Evolutionary conservation across 2,113 vertebrate species (phyloP).

Genomic region (Syrrhaptes paradoxus): DNA sequence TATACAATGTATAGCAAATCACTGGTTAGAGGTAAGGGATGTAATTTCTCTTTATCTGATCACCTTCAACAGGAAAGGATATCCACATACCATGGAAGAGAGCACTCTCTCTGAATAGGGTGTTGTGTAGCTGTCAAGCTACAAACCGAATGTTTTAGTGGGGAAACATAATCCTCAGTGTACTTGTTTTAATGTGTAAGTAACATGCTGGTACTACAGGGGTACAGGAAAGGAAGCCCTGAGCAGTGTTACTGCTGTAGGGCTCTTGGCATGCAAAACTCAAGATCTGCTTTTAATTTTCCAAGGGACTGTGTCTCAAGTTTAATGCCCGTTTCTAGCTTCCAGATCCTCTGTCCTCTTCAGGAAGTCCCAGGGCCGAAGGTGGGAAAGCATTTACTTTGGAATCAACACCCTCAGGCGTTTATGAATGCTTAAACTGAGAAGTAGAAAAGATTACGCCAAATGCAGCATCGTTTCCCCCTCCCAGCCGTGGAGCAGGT

Average conservation of each 20-base stretch:
- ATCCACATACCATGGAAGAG: not conserved
- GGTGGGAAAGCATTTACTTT: slow-evolving; percentile 41
- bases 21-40: slow-evolving; percentile 31
- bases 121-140: not conserved
- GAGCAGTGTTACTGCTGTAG: not conserved
- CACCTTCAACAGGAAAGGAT: not conserved
- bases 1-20: slow-evolving; percentile 53
- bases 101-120: not conserved
- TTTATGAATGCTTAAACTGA: slow-evolving; percentile 4
- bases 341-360: not conserved
- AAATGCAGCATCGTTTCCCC: not conserved
- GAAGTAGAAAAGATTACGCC: not conserved
- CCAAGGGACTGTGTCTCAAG: not conserved
- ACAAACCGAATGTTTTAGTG: not conserved
- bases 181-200: not conserved
- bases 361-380: not conserved
- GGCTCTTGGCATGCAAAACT: not conserved
- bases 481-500: not conserved
- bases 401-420: not conserved
- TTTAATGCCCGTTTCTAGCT: not conserved
- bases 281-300: slow-evolving; percentile 49
- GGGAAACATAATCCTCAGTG: not conserved
- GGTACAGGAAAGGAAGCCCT: not conserved
- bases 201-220: not conserved
- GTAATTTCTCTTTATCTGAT: not conserved